These are phyloP conservation scores for Paradisaea rubra DNA, from an alignment of 2,113 vertebrate genomes.

Conservation along the genomic window DNA sequence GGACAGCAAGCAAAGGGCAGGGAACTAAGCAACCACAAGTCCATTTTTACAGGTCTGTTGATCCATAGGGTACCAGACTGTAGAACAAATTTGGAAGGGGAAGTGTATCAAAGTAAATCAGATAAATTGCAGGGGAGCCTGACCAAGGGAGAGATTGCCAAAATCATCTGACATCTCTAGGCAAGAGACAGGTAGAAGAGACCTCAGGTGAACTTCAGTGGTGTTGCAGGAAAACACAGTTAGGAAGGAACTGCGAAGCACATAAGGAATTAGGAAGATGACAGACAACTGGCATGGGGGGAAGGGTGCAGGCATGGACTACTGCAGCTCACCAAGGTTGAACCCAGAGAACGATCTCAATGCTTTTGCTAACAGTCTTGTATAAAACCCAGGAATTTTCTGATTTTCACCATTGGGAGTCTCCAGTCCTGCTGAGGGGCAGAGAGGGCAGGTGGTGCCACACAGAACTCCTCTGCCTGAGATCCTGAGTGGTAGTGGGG, in stretches of 20 bases:
- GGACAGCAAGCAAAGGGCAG: not conserved
- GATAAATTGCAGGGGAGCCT: not conserved
- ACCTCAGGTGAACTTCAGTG: not conserved
- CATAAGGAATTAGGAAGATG: not conserved
- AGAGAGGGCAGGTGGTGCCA: not conserved
- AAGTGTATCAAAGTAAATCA: not conserved
- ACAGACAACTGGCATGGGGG: not conserved
- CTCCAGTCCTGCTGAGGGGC: not conserved
- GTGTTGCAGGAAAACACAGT: not conserved
- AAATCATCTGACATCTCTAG: not conserved
- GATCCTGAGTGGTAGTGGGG: rapidly evolving
- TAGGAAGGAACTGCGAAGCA: not conserved
- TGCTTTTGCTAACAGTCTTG: not conserved
- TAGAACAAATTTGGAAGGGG: not conserved
- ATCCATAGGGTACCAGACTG: not conserved
- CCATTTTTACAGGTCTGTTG: not conserved
- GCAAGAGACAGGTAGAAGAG: not conserved
- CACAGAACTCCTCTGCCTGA: not conserved
- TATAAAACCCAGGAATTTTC: not conserved
- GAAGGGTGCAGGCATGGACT: not conserved
- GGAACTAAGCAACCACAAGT: not conserved
- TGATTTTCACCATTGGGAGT: not conserved
- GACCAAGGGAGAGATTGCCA: not conserved
- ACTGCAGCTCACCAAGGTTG: not conserved
- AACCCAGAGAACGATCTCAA: not conserved